Base-by-base conservation (phyloP, 2,113 vertebrate species). In the Lutjanus erythropterus region DNA sequence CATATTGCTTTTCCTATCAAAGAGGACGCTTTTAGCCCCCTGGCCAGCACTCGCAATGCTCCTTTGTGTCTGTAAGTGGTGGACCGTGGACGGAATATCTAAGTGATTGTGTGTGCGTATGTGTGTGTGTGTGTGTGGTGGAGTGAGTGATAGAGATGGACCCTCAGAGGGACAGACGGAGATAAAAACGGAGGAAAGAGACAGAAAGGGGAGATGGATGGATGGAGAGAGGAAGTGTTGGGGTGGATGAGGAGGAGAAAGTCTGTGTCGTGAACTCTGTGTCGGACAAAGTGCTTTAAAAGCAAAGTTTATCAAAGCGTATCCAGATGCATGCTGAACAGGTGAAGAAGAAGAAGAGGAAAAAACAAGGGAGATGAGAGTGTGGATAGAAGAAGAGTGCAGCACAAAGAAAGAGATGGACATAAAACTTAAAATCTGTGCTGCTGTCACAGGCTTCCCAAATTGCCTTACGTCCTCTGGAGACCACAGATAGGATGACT, bases 1-100 rank as follows among this genome's bases (percentile, higher is more conserved):
- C 64, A 15, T 73, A 67, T 84, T 60, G 55, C 59, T 72, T 71
- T 78, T 67, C 59, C 71, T 79, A 79, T 86, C 62, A 81, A 68
- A 81, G 82, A 62, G 71, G 71, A 77, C 9, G 80, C 85, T 89
- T 89, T 89, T 89, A 87, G 87, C 85, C 85, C 72, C 71, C 27
- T 4, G 44, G 82, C 67, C 62, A 55, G 19, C 67, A 3, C 69
- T 82, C 44, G 64, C 53, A 31, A 18, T 44, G 58, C 71, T 71
- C 73, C 61, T 83, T 86, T 83, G 79, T 82, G 77, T 84, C 53
- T 78, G 61, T 69, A 79, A 83, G 86, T 89, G 84, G 58, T 11
- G 50, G 66, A 53, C 78, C 39, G 59, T 86, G 59, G 62, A 64
- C 52, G 15, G 78, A 68, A 80, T 79, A 50, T 78, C 66, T 1